Evolutionary conservation across 2,888 invertebrate species (phyloP), one percentile per base, ranked within the genome.

Genomic region (Latheticus oryzae): DNA sequence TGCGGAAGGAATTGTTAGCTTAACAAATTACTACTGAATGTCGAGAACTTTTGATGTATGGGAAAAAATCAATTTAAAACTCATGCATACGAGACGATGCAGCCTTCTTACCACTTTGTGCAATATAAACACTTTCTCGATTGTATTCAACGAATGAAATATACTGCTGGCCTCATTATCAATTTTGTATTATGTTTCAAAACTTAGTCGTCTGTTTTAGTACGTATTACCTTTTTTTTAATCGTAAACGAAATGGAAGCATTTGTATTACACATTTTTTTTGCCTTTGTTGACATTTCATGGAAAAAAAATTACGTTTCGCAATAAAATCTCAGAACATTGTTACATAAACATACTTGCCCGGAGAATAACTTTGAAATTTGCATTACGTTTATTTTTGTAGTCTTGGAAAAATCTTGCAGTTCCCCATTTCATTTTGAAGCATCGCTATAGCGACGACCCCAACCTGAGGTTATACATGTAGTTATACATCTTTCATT

Each of bases 71-170:
- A 48, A 48, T 48, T 48, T 48, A 11, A 35, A 37, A 17, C 48
- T 48, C 48, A 48, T 48, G 48, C 48, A 48, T 48, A 48, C 33
- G 48, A 48, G 35, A 35, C 35, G 48, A 35, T 38, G 50, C 45
- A 17, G 32, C 17, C 15, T 42, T 16, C 43, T 28, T 43, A 30
- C 17, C n/a, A 19, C 30, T 12, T 7, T 21, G 30, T 45, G 45
- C 45, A 45, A 35, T 24, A 35, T 16, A 47, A 47, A 35, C 47
- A 47, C 24, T 35, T 33, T n/a, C 35, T 12, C 7, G 33, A 35
- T 47, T 24, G 21, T 47, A 47, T 47, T 47, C 35, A 47, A 35
- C 8, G 33, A n/a, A 9, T 11, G 21, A 23, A 17, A 47, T 47
- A 35, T 16, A 21, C 30, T 12, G 32, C 28, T 21, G 45, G 45